Base-by-base conservation (phyloP, 2,888 invertebrate species). In the Teleiodes luculella region DNA sequence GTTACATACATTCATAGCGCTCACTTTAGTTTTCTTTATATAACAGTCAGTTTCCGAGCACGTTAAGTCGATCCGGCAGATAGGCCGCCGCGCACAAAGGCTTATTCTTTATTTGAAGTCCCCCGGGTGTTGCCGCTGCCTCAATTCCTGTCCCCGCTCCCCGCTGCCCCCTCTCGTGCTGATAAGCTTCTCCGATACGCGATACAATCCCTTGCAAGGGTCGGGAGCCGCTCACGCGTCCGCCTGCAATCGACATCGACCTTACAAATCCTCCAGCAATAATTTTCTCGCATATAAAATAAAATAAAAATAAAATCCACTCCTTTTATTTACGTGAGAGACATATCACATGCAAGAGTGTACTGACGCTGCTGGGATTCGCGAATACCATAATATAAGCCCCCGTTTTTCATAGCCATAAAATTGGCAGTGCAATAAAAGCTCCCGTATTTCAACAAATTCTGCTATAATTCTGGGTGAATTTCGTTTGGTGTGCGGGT, bases 41-140 rank as follows among this genome's bases (percentile, higher is more conserved):
- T 43, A 28, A 43, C 28, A 43, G 43, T 43, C 43, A 28, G 43
- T 43, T 43, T 43, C 43, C 43, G 43, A 20, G 31, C 16, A 16
- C 31, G 16, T 31, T 20, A 31, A 46, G 46, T 30, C 30, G 16
- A 46, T 16, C 46, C 31, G 31, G 31, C 31, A 46, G 46, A 46
- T 46, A 46, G 30, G 31, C 46, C 43, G 43, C 43, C 43, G 6
- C 43, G 31, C 16, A 72, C 70, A 70, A 76, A 68, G 65, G 66
- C 63, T 63, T 68, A 66, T 62, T 69, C 65, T 70, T 73, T 73
- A 76, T 77, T 74, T 70, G 68, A 68, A 70, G 60, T 68, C 67
- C 62, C 71, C 72, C 72, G 13, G 24, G 45, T 41, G 36, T 36
- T 41, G 41, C 45, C 8, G 28, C 20, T 10, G 13, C 45, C 72